Evolutionary conservation across 64 coral and sea anemone genomes (phyloP).

Genomic region (Pachyseris speciosa): DNA sequence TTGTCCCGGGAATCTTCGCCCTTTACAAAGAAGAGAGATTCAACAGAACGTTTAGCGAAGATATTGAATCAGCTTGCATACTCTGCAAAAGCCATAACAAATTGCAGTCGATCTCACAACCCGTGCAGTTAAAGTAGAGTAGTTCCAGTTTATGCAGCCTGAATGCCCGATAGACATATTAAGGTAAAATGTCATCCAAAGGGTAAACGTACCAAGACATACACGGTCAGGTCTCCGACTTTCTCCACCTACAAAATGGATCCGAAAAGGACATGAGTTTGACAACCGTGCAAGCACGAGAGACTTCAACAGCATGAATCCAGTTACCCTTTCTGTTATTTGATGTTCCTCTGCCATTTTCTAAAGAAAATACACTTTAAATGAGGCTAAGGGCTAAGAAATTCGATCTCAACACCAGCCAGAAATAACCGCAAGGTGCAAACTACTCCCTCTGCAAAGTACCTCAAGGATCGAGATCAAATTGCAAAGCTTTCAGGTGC

Average conservation of each 20-base stretch:
- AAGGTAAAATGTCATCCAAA: neutral
- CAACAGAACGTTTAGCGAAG: neutral
- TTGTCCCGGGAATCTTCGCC: conserved; percentile 88
- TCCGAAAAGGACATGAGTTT: conserved; percentile 33
- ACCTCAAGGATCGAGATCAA: neutral
- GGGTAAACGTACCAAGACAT: conserved; percentile 75
- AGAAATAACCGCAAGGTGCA: neutral
- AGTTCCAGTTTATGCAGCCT: neutral
- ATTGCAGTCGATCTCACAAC: neutral
- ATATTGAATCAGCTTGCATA: neutral
- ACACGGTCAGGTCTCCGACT: conserved; percentile 96
- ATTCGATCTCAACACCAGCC: neutral
- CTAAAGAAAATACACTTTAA: neutral
- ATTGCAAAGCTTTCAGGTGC: too few species aligned
- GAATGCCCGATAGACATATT: neutral
- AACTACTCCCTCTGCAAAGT: neutral
- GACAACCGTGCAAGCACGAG: neutral
- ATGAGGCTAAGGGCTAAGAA: neutral
- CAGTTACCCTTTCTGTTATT: conserved; percentile 55
- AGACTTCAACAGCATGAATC: neutral
- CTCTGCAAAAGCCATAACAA: neutral
- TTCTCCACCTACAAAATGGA: conserved; percentile 89
- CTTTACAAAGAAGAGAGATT: conserved; percentile 13
- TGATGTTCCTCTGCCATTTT: conserved; percentile 54
- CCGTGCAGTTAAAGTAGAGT: neutral